phyloP scores from a whole-genome alignment of 1,140 invertebrate genomes.

The Bombyx mori region ASM3026992v2 NC_085128.1:11402501-11403000 shows the following conservation, averaged over 20 bases:
- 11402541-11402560: too few species aligned
- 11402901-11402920: neutral
- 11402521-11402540: too few species aligned
- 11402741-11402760: constrained; percentile 39
- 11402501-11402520: too few species aligned
- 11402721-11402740: constrained; percentile 43
- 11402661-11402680: constrained; percentile 39
- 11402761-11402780: constrained; percentile 40
- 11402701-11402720: constrained; percentile 32
- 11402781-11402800: constrained; percentile 27
- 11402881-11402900: constrained; percentile 9
- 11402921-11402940: constrained; percentile 1
- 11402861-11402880: constrained; percentile 14
- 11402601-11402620: constrained; percentile 6
- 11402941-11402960: constrained; percentile 1
- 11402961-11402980: constrained; percentile 2
- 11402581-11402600: constrained; percentile 3
- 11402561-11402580: too few species aligned
- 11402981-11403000: constrained; percentile 6
- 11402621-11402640: constrained; percentile 17
- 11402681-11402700: constrained; percentile 32
- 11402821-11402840: constrained; percentile 33
- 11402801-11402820: constrained; percentile 32
- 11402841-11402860: constrained; percentile 14
- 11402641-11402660: constrained; percentile 44